Conservation (phyloP, 2,113 vertebrate genomes). For the Cacatua alba region DNA sequence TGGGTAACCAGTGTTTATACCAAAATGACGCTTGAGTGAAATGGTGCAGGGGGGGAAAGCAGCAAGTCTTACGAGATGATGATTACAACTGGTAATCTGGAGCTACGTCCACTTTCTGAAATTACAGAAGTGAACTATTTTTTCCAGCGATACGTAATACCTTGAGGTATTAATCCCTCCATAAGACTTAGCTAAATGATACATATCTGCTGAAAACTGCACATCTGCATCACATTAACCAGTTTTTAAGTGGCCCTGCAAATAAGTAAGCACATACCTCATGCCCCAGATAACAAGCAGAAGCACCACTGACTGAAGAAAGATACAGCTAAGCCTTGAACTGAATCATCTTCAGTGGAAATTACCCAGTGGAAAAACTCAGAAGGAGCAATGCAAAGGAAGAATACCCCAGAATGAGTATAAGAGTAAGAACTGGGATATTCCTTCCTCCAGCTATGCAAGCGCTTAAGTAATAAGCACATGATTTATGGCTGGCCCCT, state of each 20-base stretch:
- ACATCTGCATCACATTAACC: not conserved
- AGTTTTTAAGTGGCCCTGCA: not conserved
- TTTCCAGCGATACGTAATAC: not conserved
- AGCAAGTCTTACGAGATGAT: not conserved
- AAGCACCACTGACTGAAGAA: not conserved
- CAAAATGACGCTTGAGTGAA: not conserved
- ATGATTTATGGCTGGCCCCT: not conserved
- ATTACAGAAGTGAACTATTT: not conserved
- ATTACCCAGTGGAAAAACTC: not conserved
- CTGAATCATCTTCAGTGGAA: slow-evolving; percentile 1
- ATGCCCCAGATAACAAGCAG: not conserved
- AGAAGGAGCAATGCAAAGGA: not conserved
- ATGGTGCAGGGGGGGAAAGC: not conserved
- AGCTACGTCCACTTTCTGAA: not conserved
- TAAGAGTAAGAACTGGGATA: not conserved
- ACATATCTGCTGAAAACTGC: not conserved
- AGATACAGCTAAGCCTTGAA: not conserved
- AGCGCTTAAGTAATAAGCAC: not conserved
- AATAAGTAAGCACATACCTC: slow-evolving; percentile 6
- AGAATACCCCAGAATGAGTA: not conserved
- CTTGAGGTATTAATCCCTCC: not conserved
- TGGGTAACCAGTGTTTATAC: not conserved
- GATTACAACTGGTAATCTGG: not conserved
- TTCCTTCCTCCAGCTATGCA: not conserved
- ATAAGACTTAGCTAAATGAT: not conserved